phyloP scores from a whole-genome alignment of 1,140 invertebrate genomes.

The Sesamia nonagrioides region DNA sequence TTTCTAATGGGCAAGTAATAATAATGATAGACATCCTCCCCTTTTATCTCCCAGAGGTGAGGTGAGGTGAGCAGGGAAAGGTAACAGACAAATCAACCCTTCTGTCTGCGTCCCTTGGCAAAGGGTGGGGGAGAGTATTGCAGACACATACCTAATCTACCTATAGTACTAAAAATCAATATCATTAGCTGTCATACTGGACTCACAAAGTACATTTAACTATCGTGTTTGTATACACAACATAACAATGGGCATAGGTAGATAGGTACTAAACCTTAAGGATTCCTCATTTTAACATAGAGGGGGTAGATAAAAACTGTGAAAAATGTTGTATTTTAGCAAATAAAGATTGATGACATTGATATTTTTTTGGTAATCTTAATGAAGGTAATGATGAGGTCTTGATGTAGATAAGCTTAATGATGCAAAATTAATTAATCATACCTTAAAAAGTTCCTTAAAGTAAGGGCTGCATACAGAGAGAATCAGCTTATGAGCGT shows the following conservation, averaged over 20 bases:
- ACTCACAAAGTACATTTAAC: neutral
- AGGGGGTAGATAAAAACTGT: neutral
- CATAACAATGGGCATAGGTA: neutral
- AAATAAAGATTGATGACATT: no score
- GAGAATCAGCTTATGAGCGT: constrained; percentile 92
- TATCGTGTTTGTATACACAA: neutral
- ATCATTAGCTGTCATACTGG: neutral
- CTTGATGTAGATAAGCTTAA: no score
- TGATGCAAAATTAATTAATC: constrained; percentile 65
- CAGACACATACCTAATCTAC: constrained; percentile 7
- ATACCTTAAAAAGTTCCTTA: constrained; percentile 92
- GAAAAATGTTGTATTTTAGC: neutral
- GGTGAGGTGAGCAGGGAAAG: constrained; percentile 9
- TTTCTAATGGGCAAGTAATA: neutral
- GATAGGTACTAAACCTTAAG: neutral
- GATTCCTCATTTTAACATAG: neutral
- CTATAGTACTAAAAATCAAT: constrained; percentile 30
- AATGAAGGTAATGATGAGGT: no score
- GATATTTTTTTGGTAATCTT: no score
- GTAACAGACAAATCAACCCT: constrained; percentile 4
- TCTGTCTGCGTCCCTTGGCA: constrained; percentile 12
- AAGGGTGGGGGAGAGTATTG: neutral
- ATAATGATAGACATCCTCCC: constrained; percentile 13
- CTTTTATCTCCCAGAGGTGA: neutral
- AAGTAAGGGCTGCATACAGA: constrained; percentile 92